A percentile compares a stretch with the other conserved stretches of the same genome.
These are phyloP conservation scores for Protaetia brevitarsis DNA, from an alignment of 1,140 invertebrate species.

Conservation along the genomic window DNA sequence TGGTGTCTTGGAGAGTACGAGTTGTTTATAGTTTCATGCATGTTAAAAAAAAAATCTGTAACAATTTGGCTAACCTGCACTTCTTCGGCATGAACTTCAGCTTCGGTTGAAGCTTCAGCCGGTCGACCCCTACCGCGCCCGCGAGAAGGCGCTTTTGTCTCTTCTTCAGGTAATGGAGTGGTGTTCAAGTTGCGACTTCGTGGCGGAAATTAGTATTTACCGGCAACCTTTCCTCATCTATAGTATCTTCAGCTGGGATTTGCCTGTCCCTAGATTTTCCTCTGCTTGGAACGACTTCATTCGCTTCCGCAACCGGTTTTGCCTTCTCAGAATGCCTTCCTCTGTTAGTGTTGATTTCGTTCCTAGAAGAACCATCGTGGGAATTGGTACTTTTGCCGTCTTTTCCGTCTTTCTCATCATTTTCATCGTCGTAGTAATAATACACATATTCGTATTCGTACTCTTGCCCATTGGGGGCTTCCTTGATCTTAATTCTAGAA, in stretches of 20 bases:
- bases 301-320: slow-evolving; percentile 56
- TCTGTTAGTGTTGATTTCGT: slow-evolving; percentile 49
- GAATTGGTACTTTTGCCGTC: slow-evolving; percentile 46
- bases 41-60: neutral
- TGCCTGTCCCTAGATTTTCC: slow-evolving; percentile 58
- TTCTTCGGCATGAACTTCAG: slow-evolving; percentile 41
- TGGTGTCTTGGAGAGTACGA: neutral
- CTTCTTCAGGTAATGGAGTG: slow-evolving; percentile 45
- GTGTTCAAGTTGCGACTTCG: slow-evolving; percentile 61
- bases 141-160: slow-evolving; percentile 44
- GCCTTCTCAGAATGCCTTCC: slow-evolving; percentile 64
- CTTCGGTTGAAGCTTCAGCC: slow-evolving; percentile 32
- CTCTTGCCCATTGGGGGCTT: slow-evolving; percentile 85
- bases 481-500: slow-evolving; percentile 76
- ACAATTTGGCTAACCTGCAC: slow-evolving; percentile 38
- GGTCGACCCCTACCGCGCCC: slow-evolving; percentile 53
- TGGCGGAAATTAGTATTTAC: slow-evolving; percentile 73
- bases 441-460: slow-evolving; percentile 91
- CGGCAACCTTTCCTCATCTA: slow-evolving; percentile 66
- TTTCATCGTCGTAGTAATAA: slow-evolving; percentile 83
- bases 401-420: slow-evolving; percentile 44
- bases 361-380: slow-evolving; percentile 58
- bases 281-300: slow-evolving; percentile 64
- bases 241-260: slow-evolving; percentile 55
- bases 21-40: neutral